Conservation (phyloP, 2,113 vertebrate species). For the human region DNA sequence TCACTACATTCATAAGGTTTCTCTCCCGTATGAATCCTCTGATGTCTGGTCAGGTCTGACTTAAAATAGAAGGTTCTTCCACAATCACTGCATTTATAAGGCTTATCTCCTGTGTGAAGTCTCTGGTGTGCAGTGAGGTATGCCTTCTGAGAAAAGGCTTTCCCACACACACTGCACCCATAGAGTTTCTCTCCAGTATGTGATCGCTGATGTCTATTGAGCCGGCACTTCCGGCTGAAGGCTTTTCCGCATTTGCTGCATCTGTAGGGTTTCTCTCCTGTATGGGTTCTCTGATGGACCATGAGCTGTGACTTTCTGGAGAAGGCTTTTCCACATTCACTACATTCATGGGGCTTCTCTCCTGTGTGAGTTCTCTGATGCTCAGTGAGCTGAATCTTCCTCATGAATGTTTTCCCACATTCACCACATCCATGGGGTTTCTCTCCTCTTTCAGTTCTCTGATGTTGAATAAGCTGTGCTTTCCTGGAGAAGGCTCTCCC, state of each 20-base stretch:
- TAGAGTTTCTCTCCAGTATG: conserved; percentile 59
- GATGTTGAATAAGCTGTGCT: not conserved
- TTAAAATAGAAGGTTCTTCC: conserved; percentile 61
- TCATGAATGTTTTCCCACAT: conserved; percentile 64
- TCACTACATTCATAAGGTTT: not conserved
- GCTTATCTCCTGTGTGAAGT: conserved; percentile 67
- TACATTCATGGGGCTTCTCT: conserved; percentile 54
- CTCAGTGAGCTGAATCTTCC: conserved; percentile 23
- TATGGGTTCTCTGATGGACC: conserved; percentile 57
- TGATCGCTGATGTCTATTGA: conserved; percentile 37
- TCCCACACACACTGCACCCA: conserved; percentile 28
- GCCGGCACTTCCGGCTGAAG: conserved; percentile 35
- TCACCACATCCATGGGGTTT: conserved; percentile 58
- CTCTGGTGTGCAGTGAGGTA: conserved; percentile 71
- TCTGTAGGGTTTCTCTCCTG: conserved; percentile 52
- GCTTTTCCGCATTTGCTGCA: conserved; percentile 55
- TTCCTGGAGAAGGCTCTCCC: not conserved
- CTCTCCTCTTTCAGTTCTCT: conserved; percentile 54
- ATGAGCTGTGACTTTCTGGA: conserved; percentile 41
- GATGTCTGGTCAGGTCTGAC: conserved; percentile 66
- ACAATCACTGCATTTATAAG: conserved; percentile 60
- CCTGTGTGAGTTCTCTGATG: conserved; percentile 55
- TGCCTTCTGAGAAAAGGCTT: conserved; percentile 70
- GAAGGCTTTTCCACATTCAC: conserved; percentile 50
- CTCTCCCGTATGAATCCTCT: conserved; percentile 67